phyloP scores from a whole-genome alignment of 1,140 invertebrate genomes.

The Trissolcus basalis region DNA sequence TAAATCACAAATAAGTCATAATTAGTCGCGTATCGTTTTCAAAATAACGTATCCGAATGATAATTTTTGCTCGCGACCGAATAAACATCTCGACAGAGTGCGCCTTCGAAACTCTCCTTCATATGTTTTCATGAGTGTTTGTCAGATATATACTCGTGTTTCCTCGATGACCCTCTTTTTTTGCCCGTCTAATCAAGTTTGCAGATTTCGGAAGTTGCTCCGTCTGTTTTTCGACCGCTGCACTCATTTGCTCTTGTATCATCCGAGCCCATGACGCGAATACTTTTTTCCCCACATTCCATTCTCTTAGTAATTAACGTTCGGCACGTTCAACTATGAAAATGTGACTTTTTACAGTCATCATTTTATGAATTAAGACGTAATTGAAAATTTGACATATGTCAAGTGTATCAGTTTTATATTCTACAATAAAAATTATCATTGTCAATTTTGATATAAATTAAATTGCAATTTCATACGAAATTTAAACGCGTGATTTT shows the following conservation, averaged over 20 bases:
- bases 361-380: constrained; percentile 67
- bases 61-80: constrained; percentile 17
- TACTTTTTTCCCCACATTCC: constrained; percentile 56
- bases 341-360: constrained; percentile 45
- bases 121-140: constrained; percentile 44
- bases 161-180: constrained; percentile 50
- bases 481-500: too few species aligned
- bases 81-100: constrained; percentile 59
- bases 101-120: constrained; percentile 40
- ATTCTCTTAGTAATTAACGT: constrained; percentile 70
- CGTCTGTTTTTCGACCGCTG: constrained; percentile 49
- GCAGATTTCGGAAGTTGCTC: constrained; percentile 51
- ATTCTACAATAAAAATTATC: too few species aligned
- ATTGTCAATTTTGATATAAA: too few species aligned
- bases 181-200: constrained; percentile 55
- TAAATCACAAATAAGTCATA: constrained; percentile 40
- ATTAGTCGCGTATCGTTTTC: constrained; percentile 36
- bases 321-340: constrained; percentile 67
- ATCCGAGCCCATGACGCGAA: constrained; percentile 24
- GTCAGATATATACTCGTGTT: constrained; percentile 54
- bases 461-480: too few species aligned
- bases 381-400: constrained; percentile 64
- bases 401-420: too few species aligned
- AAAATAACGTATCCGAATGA: constrained; percentile 32
- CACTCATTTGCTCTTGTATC: constrained; percentile 53